A percentile compares a stretch with the other conserved stretches of the same genome.
Evolutionary conservation across 2,797 vertebrate genomes (phyloP).

Genomic region (Bovichtus variegatus): DNA sequence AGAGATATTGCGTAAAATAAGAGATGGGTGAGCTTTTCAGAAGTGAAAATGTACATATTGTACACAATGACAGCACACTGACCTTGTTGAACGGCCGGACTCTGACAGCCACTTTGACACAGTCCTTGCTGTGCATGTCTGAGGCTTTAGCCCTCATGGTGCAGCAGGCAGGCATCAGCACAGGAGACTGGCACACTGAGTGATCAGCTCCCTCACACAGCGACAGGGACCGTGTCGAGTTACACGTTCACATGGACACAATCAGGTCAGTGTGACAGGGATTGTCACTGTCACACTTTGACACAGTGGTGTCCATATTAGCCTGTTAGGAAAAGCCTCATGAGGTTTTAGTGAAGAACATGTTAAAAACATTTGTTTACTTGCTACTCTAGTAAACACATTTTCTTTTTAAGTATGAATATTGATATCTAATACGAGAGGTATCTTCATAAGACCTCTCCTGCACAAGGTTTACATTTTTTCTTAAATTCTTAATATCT

Average conservation of each 20-base stretch:
- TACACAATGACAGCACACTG: constrained; percentile 63
- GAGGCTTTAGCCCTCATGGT: constrained; percentile 63
- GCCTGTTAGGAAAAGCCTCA: not conserved
- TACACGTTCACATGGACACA: constrained; percentile 43
- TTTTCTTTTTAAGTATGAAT: too few species aligned
- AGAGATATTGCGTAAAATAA: rapidly evolving
- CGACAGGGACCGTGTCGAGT: constrained; percentile 46
- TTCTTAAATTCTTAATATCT: too few species aligned
- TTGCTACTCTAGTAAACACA: too few species aligned
- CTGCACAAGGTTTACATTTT: too few species aligned
- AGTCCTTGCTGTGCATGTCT: constrained; percentile 81
- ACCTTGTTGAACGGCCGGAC: constrained; percentile 91
- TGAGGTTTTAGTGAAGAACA: not conserved
- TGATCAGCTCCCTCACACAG: constrained; percentile 27
- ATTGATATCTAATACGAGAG: too few species aligned
- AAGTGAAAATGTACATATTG: not conserved
- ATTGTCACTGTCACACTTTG: not conserved
- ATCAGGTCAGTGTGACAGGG: not conserved
- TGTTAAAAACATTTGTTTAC: not conserved
- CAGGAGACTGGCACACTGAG: constrained; percentile 15
- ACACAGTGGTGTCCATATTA: rapidly evolving
- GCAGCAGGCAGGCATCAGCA: constrained; percentile 23
- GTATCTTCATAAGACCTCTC: too few species aligned
- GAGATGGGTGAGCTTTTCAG: not conserved
- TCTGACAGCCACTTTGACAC: constrained; percentile 88